Conservation (phyloP, 2,113 vertebrate species). For the Entelurus aequoreus region DNA sequence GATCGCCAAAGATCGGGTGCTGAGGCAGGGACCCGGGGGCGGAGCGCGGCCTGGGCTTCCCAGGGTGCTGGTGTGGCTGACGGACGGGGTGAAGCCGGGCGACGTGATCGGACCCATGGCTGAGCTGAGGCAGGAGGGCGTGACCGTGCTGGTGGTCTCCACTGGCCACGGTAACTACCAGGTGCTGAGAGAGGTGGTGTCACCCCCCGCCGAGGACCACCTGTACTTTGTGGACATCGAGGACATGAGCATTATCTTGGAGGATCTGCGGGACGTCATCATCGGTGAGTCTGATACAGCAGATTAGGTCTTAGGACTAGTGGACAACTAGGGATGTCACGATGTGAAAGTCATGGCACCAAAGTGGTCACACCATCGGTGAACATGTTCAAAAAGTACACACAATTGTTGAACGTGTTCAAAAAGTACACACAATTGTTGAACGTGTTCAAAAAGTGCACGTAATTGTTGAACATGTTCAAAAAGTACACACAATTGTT, state of each 20-base stretch:
- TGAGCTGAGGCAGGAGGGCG: constrained; percentile 78
- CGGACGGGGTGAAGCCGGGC: constrained; percentile 86
- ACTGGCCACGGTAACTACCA: constrained; percentile 84
- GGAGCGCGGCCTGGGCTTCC: constrained; percentile 76
- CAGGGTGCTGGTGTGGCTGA: constrained; percentile 92
- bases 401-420: too few relatives aligned
- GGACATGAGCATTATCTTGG: constrained; percentile 82
- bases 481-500: too few relatives aligned
- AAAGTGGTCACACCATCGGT: not conserved
- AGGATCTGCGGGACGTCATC: constrained; percentile 79
- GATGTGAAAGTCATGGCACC: too few relatives aligned
- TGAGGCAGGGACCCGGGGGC: constrained; percentile 37
- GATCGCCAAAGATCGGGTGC: constrained; percentile 71
- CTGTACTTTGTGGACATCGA: constrained; percentile 93
- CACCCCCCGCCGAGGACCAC: constrained; percentile 73
- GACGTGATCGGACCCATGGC: constrained; percentile 80
- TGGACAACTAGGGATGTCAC: too few relatives aligned
- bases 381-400: too few relatives aligned
- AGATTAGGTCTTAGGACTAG: not conserved
- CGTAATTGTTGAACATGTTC: too few relatives aligned
- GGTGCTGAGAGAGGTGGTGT: constrained; percentile 79
- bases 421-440: too few relatives aligned
- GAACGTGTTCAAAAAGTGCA: too few relatives aligned
- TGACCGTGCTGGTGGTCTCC: constrained; percentile 85
- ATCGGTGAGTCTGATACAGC: constrained; percentile 69